A percentile compares a stretch with the other conserved stretches of the same genome.
These are phyloP conservation scores for Penaeus indicus DNA, from an alignment of 1,140 invertebrate genomes.

Conservation along the genomic window DNA sequence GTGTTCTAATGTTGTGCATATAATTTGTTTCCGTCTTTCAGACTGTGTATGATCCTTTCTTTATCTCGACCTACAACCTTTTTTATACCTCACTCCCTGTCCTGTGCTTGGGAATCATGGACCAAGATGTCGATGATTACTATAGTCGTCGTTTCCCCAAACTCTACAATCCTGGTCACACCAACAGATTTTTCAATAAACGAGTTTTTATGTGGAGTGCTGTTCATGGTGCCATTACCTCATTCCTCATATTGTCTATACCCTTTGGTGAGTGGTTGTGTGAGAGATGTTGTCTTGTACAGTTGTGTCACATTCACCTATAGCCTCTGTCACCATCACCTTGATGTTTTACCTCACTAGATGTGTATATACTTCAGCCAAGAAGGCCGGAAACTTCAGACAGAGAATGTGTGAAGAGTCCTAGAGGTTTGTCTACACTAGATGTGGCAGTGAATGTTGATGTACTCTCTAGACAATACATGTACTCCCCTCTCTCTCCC, in stretches of 20 bases:
- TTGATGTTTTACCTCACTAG: background rate
- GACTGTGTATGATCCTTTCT: constrained; percentile 77
- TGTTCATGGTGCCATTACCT: constrained; percentile 94
- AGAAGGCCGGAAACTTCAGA: too few relatives aligned
- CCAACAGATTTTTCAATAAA: constrained; percentile 96
- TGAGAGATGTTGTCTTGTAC: background rate
- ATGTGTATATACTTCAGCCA: too few relatives aligned
- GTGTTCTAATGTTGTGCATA: constrained; percentile 34
- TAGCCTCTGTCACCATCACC: constrained; percentile 18
- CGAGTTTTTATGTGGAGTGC: constrained; percentile 94
- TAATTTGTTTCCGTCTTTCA: constrained; percentile 68
- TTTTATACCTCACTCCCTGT: constrained; percentile 79
- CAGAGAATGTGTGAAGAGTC: too few relatives aligned
- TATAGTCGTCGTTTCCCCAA: constrained; percentile 92
- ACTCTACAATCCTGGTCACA: constrained; percentile 94
- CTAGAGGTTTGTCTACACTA: too few relatives aligned
- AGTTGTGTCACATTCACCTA: background rate
- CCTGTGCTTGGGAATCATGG: constrained; percentile 76
- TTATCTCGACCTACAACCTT: constrained; percentile 79
- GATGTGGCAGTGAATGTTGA: too few relatives aligned
- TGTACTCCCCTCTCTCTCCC: too few relatives aligned
- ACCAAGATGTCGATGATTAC: constrained; percentile 72
- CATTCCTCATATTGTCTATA: constrained; percentile 95
- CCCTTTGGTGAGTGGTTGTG: constrained; percentile 83
- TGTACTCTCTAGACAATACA: too few relatives aligned